phyloP scores from a whole-genome alignment of 64 coral and sea anemone species.

The Dendrophyllia cribrosa region DNA sequence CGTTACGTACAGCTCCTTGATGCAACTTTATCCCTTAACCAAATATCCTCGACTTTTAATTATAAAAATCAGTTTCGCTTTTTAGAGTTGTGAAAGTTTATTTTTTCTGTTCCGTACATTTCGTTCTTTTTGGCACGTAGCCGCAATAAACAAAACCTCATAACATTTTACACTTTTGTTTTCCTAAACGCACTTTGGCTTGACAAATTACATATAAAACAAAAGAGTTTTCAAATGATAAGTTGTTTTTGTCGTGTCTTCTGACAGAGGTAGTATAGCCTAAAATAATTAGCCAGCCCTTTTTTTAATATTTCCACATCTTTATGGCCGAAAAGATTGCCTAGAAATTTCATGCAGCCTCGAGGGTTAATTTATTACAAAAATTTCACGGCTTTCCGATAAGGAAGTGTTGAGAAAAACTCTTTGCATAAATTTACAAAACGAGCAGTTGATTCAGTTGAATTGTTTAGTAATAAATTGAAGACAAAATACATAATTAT shows the following conservation, averaged over 20 bases:
- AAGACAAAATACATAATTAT: conserved; percentile 42
- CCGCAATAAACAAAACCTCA: neutral
- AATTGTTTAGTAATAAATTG: conserved; percentile 26
- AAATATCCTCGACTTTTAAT: neutral
- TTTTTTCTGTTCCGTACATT: neutral
- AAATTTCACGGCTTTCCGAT: conserved; percentile 39
- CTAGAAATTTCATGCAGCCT: neutral
- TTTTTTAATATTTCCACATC: neutral
- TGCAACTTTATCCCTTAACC: neutral
- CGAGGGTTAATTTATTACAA: conserved; percentile 28
- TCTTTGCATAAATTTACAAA: conserved; percentile 45
- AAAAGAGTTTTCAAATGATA: conserved; percentile 14
- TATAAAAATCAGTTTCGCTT: neutral
- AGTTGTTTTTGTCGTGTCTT: conserved; percentile 10
- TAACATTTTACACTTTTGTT: conserved; percentile 26
- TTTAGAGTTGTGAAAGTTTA: neutral
- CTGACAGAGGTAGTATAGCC: neutral
- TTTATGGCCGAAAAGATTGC: neutral
- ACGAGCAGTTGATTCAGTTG: conserved; percentile 7
- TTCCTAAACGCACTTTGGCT: neutral
- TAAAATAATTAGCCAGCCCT: neutral
- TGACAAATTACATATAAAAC: neutral
- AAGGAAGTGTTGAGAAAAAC: conserved; percentile 35
- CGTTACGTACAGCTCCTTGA: neutral
- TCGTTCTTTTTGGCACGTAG: conserved; percentile 2